Base-by-base conservation (phyloP, 2,113 vertebrate genomes). In the Oostethus manadensis region DNA sequence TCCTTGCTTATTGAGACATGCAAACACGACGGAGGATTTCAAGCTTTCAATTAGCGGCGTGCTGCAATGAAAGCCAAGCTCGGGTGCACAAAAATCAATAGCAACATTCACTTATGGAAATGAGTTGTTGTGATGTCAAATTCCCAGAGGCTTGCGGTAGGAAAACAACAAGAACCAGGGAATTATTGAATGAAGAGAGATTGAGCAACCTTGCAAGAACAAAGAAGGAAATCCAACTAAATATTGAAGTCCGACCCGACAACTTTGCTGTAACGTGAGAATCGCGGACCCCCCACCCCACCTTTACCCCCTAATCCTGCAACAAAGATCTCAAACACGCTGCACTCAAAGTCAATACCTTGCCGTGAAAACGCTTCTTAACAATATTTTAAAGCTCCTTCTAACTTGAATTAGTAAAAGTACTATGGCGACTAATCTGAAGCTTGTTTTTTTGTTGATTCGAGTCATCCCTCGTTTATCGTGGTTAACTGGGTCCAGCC, bases 51-150 rank as follows among this genome's bases (percentile, higher is more conserved):
- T 74, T 45, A 74, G 58, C 74, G 58, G 21, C 56, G n/a, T 46
- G 33, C 38, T 64, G 64, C 44, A 66, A 57, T 60, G 56, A 69
- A 74, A 66, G 64, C 64, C 33, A n/a, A 67, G 60, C 50, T 20
- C 58, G 11, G 14, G 14, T 62, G 53, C 57, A 51, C 48, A 42
- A 70, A 73, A 74, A 80, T 82, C 73, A 62, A 83, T 77, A 68
- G 29, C 58, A 51, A 72, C 80, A 59, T 71, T 66, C 60, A 73
- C 64, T 78, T 66, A 70, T 67, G 67, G 44, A 79, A 76, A 76
- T 57, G 68, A 45, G 23, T 50, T 38, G 51, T 6, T 58, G 67
- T 66, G 44, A 75, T 71, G 71, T 74, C 45, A 68, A 72, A 66
- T 62, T 20, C 47, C 58, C n/a, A 21, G 23, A n/a, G 17, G 56